Evolutionary conservation across 2,888 invertebrate species (phyloP).

Genomic region (Lasioglossum morio): DNA sequence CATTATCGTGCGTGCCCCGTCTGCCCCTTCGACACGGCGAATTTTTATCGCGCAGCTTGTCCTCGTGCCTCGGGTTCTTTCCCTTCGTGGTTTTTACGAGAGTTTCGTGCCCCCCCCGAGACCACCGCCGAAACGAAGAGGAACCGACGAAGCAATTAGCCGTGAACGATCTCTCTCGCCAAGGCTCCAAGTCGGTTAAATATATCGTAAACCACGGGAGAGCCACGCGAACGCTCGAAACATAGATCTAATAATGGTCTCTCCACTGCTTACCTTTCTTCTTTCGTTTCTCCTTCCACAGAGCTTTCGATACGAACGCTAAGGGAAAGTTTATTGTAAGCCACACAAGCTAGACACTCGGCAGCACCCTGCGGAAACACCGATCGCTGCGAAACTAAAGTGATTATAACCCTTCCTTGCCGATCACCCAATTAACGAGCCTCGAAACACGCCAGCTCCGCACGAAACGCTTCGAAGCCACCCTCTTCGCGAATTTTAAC

Average conservation of each 20-base stretch:
- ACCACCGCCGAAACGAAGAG: conserved; percentile 6
- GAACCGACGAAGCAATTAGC: conserved; percentile 64
- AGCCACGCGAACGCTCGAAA: neutral
- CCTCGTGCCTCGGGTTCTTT: conserved; percentile 48
- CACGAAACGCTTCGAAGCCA: neutral
- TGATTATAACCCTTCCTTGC: conserved; percentile 7
- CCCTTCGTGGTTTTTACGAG: conserved; percentile 63
- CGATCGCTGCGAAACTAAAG: conserved; percentile 12
- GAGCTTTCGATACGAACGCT: neutral
- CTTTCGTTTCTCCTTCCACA: neutral
- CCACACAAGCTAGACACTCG: neutral
- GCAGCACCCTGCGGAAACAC: neutral
- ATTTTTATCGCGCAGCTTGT: conserved; percentile 69
- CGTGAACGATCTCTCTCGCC: conserved; percentile 59
- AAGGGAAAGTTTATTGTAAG: neutral
- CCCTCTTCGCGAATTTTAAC: neutral
- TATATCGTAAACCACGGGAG: conserved; percentile 31
- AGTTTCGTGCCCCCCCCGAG: conserved; percentile 30
- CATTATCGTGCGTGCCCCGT: conserved; percentile 64
- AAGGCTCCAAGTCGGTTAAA: conserved; percentile 22
- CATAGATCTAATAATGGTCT: neutral
- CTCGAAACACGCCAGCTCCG: conserved; percentile 25
- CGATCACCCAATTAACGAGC: conserved; percentile 28
- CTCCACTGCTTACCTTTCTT: neutral
- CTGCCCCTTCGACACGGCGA: conserved; percentile 53